Percentiles rank a stretch among this genome's conserved stretches.
These are phyloP conservation scores for Aphelocoma coerulescens DNA, from an alignment of 2,113 vertebrate species.

Conservation along the genomic window DNA sequence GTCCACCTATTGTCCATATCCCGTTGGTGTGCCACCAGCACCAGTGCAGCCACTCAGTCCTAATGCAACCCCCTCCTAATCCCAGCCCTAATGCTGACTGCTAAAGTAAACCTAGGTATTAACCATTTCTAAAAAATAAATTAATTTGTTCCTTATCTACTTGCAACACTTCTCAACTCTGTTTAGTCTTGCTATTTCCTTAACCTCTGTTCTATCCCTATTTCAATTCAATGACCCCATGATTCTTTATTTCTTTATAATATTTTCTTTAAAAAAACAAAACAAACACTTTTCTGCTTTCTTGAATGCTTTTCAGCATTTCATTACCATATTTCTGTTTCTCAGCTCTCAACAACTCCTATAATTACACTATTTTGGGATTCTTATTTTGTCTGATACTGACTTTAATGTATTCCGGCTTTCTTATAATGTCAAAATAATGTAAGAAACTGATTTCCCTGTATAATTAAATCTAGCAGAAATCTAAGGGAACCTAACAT, in stretches of 20 bases:
- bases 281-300: background rate
- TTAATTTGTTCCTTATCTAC: background rate
- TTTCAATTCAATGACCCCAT: background rate
- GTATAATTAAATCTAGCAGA: slow-evolving; percentile 40
- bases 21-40: background rate
- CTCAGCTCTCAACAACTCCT: background rate
- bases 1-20: background rate
- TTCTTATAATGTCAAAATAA: background rate
- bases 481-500: background rate
- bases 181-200: background rate
- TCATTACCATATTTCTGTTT: background rate
- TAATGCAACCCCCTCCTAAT: background rate
- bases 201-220: background rate
- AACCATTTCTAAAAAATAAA: background rate
- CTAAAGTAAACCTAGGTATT: background rate
- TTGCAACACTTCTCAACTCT: background rate
- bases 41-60: background rate
- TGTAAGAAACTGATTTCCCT: background rate
- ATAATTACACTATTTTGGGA: background rate
- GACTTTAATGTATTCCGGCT: background rate
- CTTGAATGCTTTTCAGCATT: background rate
- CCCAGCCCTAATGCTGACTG: background rate
- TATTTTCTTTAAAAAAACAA: background rate
- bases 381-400: background rate
- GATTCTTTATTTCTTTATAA: background rate